Evolutionary conservation across 1,140 invertebrate species (phyloP), one percentile per base, ranked within the genome.

Genomic region (Stegodyphus mimosarum): DNA sequence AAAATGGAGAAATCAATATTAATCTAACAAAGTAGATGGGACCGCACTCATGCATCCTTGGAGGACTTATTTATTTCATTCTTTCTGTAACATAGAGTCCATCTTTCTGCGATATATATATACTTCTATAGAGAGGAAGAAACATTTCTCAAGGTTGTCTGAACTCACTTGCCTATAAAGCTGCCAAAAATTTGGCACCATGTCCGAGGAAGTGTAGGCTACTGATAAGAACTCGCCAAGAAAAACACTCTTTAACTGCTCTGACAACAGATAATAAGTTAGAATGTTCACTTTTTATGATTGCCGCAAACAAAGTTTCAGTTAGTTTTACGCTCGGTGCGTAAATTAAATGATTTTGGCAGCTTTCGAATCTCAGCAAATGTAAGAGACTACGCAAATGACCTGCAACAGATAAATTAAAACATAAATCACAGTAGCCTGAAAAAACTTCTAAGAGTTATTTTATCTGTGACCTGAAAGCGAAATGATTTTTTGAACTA

Each of bases 161-260:
- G 10, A 50, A 11, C 60, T 6, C 6, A 33, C 53, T 76, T 7
- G 60, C 18, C 10, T 50, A 76, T 76, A 76, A 76, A 76, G 74
- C 64, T 76, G 74, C 60, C 74, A 76, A 76, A 76, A 49, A 15
- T 64, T 76, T 76, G 74, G 74, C 74, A 76, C 48, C 60, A 64
- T 60, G 55, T 15, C 18, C 11, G 50, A 76, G 33, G 17, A 64
- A 18, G 74, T 76, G 74, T 76, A 51, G 74, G 74, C 74, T n/a
- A 76, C 55, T 76, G 74, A 76, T 76, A 76, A 76, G 60, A n/a
- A 66, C 7, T n/a, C 55, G 74, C 74, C 74, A 76, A 76, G 74
- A 66, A 76, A 64, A 76, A 76, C 53, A 76, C 48, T 15, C 15
- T 49, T 55, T 76, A 49, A 74, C 33, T 55, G 48, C n/a, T 11